Evolutionary conservation across 2,888 invertebrate species (phyloP), one percentile per base, ranked within the genome.

Genomic region (Peribatodes rhomboidaria): DNA sequence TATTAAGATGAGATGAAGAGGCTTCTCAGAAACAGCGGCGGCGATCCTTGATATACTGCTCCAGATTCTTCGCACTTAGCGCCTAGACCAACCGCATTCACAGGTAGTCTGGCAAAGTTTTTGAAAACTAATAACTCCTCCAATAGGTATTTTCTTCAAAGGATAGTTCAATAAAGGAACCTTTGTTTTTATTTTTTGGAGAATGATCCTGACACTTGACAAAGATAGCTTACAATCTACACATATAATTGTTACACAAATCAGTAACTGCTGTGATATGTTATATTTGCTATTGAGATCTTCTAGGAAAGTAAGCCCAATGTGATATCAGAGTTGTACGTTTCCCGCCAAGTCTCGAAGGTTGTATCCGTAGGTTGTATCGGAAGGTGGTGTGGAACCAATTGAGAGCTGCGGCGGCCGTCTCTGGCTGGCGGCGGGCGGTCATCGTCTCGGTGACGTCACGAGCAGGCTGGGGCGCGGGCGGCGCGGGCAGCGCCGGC

Each of bases 391-490:
- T 46, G 49, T 37, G 61, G 35, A 20, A 46, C 42, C 27, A 27
- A 27, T 27, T 27, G 27, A 3, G 42, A 11, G n/a, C 13, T 9
- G 42, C 10, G 14, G 42, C 42, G 18, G 42, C 42, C 22, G 13
- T 22, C 7, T 27, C 20, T 42, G 37, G 49, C 55, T 27, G 44
- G 47, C 50, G 56, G 56, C 62, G 68, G 67, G 50, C 69, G 82
- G 82, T 83, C 81, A 81, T 74, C 77, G 80, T 70, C 70, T 69
- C 69, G 73, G 77, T 89, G 89, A 89, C 88, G 89, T 89, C 85
- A 87, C 68, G 54, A 31, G 84, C 83, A 73, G 84, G 82, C 83
- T 87, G 78, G 78, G 85, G 84, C 83, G 87, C 76, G 83, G 81
- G 80, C 84, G 82, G 83, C 84, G 76, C 83, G 77, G 74, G 77